Evolutionary conservation across 2,797 vertebrate genomes (phyloP).

Genomic region (Pipistrellus pipistrellus): DNA sequence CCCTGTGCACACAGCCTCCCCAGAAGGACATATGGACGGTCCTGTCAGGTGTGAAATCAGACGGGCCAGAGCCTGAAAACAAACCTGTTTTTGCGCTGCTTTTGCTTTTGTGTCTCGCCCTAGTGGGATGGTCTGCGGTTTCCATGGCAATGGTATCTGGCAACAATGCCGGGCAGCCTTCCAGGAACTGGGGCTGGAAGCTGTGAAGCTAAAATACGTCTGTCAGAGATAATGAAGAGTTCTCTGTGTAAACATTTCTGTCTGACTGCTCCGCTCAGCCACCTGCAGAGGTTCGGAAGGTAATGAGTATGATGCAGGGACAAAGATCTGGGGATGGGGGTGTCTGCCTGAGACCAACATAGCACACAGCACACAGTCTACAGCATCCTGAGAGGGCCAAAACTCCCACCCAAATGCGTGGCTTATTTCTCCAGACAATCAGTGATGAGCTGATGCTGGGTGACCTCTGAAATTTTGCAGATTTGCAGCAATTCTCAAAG

Average conservation of each 20-base stretch:
- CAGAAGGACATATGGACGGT: not conserved
- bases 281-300: constrained; percentile 58
- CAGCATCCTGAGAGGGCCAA: not conserved
- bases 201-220: constrained; percentile 64
- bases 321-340: not conserved
- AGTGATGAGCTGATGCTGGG: not conserved
- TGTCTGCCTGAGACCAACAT: not conserved
- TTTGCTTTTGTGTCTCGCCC: not conserved
- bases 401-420: not conserved
- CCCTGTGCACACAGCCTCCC: not conserved
- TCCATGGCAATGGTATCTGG: constrained; percentile 77
- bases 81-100: not conserved
- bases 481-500: not conserved
- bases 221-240: constrained; percentile 79
- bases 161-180: constrained; percentile 72
- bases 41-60: constrained; percentile 55
- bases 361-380: not conserved
- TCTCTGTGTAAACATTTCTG: constrained; percentile 72
- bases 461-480: not conserved
- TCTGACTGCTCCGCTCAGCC: constrained; percentile 61
- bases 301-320: not conserved
- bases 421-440: not conserved
- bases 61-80: constrained; percentile 14
- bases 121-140: constrained; percentile 61
- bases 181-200: constrained; percentile 70